Conservation (phyloP, 2,888 invertebrate genomes). For the Drosophila picticornis region DNA sequence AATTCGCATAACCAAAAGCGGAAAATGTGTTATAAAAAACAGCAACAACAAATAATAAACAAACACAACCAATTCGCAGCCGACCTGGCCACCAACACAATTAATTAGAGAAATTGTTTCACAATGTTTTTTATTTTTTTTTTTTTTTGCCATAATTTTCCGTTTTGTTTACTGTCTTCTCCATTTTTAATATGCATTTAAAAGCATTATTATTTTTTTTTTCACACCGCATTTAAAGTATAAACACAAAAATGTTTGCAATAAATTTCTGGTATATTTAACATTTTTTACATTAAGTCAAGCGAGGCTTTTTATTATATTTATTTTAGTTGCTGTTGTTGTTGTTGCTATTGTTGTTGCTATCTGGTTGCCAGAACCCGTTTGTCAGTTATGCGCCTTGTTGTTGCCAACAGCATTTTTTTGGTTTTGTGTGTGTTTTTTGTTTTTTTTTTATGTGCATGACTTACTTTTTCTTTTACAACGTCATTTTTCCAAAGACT, state of each 20-base stretch:
- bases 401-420: slow-evolving; percentile 57
- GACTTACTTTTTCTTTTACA: slow-evolving; percentile 78
- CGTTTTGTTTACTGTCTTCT: slow-evolving; percentile 1
- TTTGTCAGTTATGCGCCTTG: slow-evolving; percentile 65
- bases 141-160: slow-evolving; percentile 22
- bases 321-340: slow-evolving; percentile 3
- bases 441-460: slow-evolving; percentile 59
- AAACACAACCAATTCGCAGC: slow-evolving; percentile 3
- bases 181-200: slow-evolving; percentile 41
- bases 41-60: slow-evolving; percentile 1
- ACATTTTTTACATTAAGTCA: slow-evolving; percentile 71
- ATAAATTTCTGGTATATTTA: slow-evolving; percentile 79
- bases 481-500: slow-evolving; percentile 76
- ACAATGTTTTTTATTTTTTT: slow-evolving; percentile 39
- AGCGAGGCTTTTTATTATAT: slow-evolving; percentile 46
- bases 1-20: slow-evolving; percentile 57
- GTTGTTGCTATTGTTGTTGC: slow-evolving; percentile 20
- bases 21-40: slow-evolving; percentile 41
- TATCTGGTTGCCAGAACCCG: slow-evolving; percentile 57
- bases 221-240: slow-evolving; percentile 58
- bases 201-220: slow-evolving; percentile 26
- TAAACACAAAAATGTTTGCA: slow-evolving; percentile 45
- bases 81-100: slow-evolving; percentile 19
- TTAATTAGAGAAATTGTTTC: slow-evolving; percentile 80
- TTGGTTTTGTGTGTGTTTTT: slow-evolving; percentile 19